Percentiles rank a stretch among this genome's conserved stretches.
These are phyloP conservation scores for Paguma larvata DNA, from an alignment of 2,797 vertebrate species.

Conservation along the genomic window DNA sequence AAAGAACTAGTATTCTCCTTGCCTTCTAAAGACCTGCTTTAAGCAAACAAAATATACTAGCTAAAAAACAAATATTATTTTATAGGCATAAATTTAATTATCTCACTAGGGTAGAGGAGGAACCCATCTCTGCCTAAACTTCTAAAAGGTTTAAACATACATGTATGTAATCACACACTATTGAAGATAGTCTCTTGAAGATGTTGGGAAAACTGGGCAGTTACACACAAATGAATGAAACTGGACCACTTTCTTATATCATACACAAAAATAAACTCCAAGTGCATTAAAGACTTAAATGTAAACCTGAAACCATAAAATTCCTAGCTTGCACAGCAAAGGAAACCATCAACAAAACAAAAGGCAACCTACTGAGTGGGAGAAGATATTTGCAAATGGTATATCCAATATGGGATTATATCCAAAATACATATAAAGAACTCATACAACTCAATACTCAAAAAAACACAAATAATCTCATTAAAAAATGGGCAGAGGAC, in stretches of 20 bases:
- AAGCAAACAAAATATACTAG: not conserved
- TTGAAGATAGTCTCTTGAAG: not conserved
- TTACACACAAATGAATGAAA: not conserved
- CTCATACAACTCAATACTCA: not conserved
- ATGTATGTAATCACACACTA: not conserved
- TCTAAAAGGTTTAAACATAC: constrained; percentile 60
- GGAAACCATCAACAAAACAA: not conserved
- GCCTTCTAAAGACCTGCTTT: constrained; percentile 28
- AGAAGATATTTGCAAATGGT: not conserved
- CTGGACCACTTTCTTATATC: not conserved
- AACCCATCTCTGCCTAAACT: not conserved
- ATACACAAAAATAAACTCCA: not conserved
- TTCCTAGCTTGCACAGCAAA: not conserved
- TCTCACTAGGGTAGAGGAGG: not conserved
- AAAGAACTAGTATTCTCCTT: not conserved
- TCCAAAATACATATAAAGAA: not conserved
- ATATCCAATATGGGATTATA: not conserved
- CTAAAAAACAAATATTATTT: constrained; percentile 19
- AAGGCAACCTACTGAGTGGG: not conserved
- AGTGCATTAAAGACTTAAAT: not conserved
- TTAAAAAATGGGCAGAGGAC: not conserved
- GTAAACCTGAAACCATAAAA: not conserved
- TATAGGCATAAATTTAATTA: constrained; percentile 3
- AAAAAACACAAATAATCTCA: not conserved
- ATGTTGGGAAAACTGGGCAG: not conserved